phyloP scores from a whole-genome alignment of 2,888 invertebrate genomes.

The Aporophyla lueneburgensis region DNA sequence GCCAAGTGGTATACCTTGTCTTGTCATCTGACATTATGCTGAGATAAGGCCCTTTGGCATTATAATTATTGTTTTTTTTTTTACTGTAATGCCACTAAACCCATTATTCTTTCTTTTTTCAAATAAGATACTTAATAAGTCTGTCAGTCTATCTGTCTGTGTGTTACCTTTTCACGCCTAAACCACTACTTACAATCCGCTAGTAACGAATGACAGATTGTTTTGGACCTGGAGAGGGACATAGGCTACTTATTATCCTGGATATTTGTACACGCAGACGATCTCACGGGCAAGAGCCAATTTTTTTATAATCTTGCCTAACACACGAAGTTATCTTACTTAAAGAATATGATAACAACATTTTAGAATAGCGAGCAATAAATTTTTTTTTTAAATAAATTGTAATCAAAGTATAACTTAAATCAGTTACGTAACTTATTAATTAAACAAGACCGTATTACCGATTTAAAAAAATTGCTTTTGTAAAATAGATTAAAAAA shows the following conservation, averaged over 20 bases:
- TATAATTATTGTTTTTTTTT: too few relatives aligned
- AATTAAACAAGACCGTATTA: neutral
- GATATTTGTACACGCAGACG: too few relatives aligned
- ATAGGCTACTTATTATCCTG: neutral
- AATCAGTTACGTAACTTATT: constrained; percentile 2
- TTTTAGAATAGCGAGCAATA: neutral
- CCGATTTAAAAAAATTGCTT: too few relatives aligned
- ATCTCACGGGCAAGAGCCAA: neutral
- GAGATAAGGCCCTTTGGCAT: too few relatives aligned
- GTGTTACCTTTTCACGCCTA: neutral
- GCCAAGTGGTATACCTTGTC: too few relatives aligned
- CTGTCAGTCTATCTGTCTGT: neutral
- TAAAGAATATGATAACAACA: neutral
- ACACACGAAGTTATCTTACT: neutral
- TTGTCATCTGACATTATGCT: too few relatives aligned
- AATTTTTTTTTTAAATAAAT: neutral
- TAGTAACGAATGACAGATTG: too few relatives aligned
- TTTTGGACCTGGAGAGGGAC: too few relatives aligned
- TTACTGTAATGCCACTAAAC: too few relatives aligned
- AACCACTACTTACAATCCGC: neutral
- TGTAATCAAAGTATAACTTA: neutral
- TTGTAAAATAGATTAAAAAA: neutral
- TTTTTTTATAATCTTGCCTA: neutral
- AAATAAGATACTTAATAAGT: neutral
- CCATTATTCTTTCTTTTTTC: too few relatives aligned